Percentiles rank a stretch among this genome's conserved stretches.
phyloP scores from a whole-genome alignment of 2,797 vertebrate species.

The Ispidina lecontei region DNA sequence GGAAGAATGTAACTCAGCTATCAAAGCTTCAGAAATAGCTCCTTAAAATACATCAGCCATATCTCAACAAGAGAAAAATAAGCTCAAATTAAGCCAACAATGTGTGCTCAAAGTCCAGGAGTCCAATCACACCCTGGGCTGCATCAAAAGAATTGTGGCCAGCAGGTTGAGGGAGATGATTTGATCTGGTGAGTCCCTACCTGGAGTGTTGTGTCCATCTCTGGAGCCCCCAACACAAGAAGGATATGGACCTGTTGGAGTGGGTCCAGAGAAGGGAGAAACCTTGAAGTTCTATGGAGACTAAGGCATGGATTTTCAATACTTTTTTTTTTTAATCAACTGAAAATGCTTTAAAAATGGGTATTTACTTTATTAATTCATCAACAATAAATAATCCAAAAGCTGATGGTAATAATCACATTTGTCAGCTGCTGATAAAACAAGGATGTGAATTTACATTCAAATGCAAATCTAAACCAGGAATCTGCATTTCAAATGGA shows the following conservation, averaged over 20 bases:
- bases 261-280: neutral
- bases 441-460: neutral
- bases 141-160: too few relatives aligned
- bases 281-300: neutral
- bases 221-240: too few relatives aligned
- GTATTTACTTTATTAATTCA: neutral
- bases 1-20: neutral
- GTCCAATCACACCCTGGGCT: too few relatives aligned
- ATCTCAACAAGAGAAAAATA: too few relatives aligned
- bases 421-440: neutral
- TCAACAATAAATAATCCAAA: neutral
- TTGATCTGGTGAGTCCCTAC: too few relatives aligned
- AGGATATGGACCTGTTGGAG: too few relatives aligned
- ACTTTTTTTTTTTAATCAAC: too few relatives aligned
- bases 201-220: too few relatives aligned
- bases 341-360: neutral
- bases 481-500: neutral
- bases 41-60: neutral
- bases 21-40: neutral
- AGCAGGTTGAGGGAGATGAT: too few relatives aligned
- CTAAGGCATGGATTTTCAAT: neutral
- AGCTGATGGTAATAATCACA: neutral
- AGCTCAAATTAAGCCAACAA: too few relatives aligned
- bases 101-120: too few relatives aligned
- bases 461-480: neutral